Evolutionary conservation across 2,797 vertebrate species (phyloP).

Genomic region (Adelosebastes latens): DNA sequence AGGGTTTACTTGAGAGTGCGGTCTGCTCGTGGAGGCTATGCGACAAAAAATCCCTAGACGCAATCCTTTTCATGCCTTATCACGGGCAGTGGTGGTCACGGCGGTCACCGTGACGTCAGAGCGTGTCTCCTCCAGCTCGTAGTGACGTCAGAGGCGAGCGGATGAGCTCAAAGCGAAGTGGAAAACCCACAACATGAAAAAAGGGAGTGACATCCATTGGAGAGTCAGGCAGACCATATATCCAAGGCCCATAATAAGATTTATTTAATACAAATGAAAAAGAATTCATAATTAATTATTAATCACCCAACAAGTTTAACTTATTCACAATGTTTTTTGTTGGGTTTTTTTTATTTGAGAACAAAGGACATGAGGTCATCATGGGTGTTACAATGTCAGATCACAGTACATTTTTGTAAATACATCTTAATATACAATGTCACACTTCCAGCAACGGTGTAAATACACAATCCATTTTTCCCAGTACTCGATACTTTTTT

Average conservation of each 20-base stretch:
- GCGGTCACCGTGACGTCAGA: constrained; percentile 74
- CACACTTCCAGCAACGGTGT: too few relatives aligned
- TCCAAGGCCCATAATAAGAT: background rate
- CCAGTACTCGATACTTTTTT: too few relatives aligned
- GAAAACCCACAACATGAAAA: constrained; percentile 71
- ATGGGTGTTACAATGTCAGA: too few relatives aligned
- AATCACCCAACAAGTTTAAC: background rate
- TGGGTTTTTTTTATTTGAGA: too few relatives aligned
- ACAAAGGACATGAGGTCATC: too few relatives aligned
- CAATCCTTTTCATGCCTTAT: constrained; percentile 50
- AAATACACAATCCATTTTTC: too few relatives aligned
- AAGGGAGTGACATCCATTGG: constrained; percentile 1
- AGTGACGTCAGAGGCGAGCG: constrained; percentile 74
- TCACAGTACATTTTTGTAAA: too few relatives aligned
- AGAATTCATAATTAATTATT: background rate
- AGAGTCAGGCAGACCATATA: background rate
- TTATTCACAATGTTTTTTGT: background rate
- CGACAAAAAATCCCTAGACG: constrained; percentile 66
- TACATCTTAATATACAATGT: too few relatives aligned
- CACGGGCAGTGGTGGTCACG: constrained; percentile 38
- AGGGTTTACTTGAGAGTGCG: background rate
- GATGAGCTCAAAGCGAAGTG: constrained; percentile 76
- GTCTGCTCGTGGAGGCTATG: constrained; percentile 45
- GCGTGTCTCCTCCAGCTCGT: constrained; percentile 54
- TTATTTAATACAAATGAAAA: background rate